phyloP scores from a whole-genome alignment of 2,888 invertebrate genomes.

The Tineola bisselliella region DNA sequence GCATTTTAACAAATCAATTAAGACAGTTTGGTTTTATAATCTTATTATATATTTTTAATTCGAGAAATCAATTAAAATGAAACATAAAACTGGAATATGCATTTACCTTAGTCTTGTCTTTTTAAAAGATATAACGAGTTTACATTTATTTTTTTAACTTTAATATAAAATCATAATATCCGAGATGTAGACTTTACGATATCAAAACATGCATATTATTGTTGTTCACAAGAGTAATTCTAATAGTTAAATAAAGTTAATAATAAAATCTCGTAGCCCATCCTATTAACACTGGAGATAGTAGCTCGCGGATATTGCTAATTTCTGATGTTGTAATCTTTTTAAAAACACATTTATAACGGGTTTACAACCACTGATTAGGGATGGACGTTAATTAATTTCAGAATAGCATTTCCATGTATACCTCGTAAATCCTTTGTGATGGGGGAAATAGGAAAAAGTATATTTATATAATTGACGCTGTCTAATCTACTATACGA shows the following conservation, averaged over 20 bases:
- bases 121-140: not conserved
- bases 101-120: not conserved
- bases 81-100: not conserved
- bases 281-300: not conserved
- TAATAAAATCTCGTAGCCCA: not conserved
- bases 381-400: not conserved
- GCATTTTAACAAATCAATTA: conserved; percentile 12
- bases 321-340: not conserved
- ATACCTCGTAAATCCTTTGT: not conserved
- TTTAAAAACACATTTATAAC: conserved; percentile 6
- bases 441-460: not conserved
- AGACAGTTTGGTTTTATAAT: conserved; percentile 1
- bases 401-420: not conserved
- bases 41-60: not conserved
- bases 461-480: not conserved
- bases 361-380: not conserved
- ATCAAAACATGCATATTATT: too few species aligned
- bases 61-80: conserved; percentile 3
- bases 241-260: not conserved
- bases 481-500: not conserved
- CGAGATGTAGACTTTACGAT: too few species aligned
- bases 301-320: not conserved
- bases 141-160: not conserved
- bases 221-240: not conserved
- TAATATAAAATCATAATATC: not conserved